A percentile compares a stretch with the other conserved stretches of the same genome.
Conservation (phyloP, 2,888 invertebrate species). For the Neria commutata region DNA sequence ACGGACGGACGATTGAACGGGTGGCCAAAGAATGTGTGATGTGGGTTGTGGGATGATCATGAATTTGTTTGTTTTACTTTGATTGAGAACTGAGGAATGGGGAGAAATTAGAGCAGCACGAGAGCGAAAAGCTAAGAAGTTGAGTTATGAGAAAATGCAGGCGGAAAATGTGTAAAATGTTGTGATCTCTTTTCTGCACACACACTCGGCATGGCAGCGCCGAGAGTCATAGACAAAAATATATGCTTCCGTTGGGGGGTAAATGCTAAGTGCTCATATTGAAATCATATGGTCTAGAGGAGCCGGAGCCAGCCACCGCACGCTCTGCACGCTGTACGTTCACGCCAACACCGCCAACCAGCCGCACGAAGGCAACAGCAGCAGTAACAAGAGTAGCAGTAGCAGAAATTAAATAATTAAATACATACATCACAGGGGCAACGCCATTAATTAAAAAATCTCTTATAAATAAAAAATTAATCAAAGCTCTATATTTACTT, state of each 20-base stretch:
- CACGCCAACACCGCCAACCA: slow-evolving; percentile 45
- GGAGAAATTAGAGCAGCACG: too few relatives aligned
- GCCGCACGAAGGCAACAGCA: slow-evolving; percentile 26
- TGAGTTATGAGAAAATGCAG: background rate
- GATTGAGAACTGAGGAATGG: background rate
- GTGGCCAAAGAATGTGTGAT: background rate
- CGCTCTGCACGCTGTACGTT: slow-evolving; percentile 43
- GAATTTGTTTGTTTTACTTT: background rate
- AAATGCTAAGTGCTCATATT: background rate
- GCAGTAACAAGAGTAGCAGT: slow-evolving; percentile 33
- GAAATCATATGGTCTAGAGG: background rate
- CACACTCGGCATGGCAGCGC: background rate
- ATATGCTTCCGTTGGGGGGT: background rate
- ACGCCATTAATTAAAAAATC: slow-evolving; percentile 27
- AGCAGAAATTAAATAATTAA: slow-evolving; percentile 11
- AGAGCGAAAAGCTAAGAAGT: background rate
- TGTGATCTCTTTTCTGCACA: background rate
- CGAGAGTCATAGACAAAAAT: background rate
- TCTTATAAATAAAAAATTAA: slow-evolving; percentile 24
- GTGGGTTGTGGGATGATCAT: background rate
- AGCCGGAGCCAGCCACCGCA: slow-evolving; percentile 15
- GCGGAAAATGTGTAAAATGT: background rate
- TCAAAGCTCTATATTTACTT: slow-evolving; percentile 43
- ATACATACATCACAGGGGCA: slow-evolving; percentile 19
- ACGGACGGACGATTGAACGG: background rate